phyloP scores from a whole-genome alignment of 1,140 invertebrate species.

The Pseudoatta argentina region DNA sequence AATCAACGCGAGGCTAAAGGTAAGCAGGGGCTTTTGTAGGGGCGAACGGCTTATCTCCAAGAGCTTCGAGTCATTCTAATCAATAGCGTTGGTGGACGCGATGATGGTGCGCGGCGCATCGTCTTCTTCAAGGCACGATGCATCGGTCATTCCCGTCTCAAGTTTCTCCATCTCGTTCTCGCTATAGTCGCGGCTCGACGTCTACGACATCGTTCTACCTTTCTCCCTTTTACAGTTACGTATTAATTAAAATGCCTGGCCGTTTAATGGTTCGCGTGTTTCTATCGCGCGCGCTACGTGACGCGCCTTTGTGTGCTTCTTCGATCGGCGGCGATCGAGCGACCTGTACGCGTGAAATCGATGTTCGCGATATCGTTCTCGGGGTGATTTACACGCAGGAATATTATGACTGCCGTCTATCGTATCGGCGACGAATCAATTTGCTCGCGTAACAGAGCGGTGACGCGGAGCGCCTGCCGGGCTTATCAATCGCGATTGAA shows the following conservation, averaged over 20 bases:
- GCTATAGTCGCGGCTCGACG: background rate
- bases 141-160: conserved; percentile 17
- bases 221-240: conserved; percentile 48
- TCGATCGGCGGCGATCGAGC: conserved; percentile 5
- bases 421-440: conserved; percentile 56
- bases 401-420: conserved; percentile 45
- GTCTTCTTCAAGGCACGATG: conserved; percentile 5
- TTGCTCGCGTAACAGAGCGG: conserved; percentile 38
- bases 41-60: conserved; percentile 73
- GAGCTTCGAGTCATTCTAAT: conserved; percentile 77
- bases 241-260: conserved; percentile 69
- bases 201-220: conserved; percentile 5
- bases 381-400: conserved; percentile 39
- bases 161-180: background rate
- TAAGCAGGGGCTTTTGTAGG: conserved; percentile 68
- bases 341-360: conserved; percentile 35
- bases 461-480: conserved; percentile 37
- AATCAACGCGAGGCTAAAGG: conserved; percentile 74
- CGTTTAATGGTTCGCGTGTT: conserved; percentile 33
- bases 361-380: conserved; percentile 19
- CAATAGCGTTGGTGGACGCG: conserved; percentile 74
- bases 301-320: conserved; percentile 15
- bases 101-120: conserved; percentile 63
- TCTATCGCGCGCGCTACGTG: conserved; percentile 16
- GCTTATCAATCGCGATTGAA: conserved; percentile 56